Evolutionary conservation across 2,888 invertebrate genomes (phyloP).

Genomic region (Ormyrus thymus): DNA sequence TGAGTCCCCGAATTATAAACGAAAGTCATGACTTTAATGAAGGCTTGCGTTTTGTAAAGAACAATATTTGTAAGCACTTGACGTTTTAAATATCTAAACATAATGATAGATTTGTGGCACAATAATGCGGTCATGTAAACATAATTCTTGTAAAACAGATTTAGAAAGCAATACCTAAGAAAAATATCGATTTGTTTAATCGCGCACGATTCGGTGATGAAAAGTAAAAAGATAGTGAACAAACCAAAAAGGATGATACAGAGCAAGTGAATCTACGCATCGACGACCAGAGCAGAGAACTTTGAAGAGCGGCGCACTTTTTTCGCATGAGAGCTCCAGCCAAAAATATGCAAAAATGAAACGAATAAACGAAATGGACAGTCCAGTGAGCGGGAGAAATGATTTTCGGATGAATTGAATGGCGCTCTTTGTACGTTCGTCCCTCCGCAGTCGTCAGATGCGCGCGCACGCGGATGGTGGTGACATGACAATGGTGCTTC

Average conservation of each 20-base stretch:
- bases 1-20: not conserved
- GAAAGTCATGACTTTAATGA: no score
- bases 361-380: not conserved
- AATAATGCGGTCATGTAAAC: conserved; percentile 15
- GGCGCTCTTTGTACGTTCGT: conserved; percentile 51
- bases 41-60: not conserved
- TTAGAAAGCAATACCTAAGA: conserved; percentile 36
- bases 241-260: conserved; percentile 5
- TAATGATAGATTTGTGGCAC: not conserved
- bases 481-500: not conserved
- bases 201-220: not conserved
- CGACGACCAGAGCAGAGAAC: conserved; percentile 36
- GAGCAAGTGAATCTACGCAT: conserved; percentile 15
- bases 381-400: not conserved
- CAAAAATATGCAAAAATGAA: not conserved
- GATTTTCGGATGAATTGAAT: no score
- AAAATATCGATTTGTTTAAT: conserved; percentile 19
- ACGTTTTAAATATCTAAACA: not conserved
- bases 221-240: conserved; percentile 11
- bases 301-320: conserved; percentile 18
- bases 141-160: conserved; percentile 21
- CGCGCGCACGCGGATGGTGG: conserved; percentile 14
- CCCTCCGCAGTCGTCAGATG: conserved; percentile 52
- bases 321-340: not conserved
- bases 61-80: conserved; percentile 11